Conservation (phyloP, 2,888 invertebrate species). For the Ypsolopha scabrella region DNA sequence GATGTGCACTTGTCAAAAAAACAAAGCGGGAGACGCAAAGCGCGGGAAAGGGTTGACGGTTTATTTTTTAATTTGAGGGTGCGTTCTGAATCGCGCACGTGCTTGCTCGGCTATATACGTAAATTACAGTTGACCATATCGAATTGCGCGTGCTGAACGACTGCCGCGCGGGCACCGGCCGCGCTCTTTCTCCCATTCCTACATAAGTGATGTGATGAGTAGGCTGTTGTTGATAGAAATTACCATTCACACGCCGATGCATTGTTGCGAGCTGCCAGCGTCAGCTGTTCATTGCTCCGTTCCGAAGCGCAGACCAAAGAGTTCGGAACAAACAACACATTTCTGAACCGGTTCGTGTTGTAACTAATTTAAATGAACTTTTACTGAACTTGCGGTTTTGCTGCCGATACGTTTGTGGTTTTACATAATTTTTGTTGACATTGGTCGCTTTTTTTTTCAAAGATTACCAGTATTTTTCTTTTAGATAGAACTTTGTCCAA, state of each 20-base stretch:
- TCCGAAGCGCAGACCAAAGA: neutral
- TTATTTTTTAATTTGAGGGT: slow-evolving; percentile 21
- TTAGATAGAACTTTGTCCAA: too few species aligned
- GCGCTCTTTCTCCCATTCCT: slow-evolving; percentile 67
- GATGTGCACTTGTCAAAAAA: slow-evolving; percentile 12
- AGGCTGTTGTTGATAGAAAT: slow-evolving; percentile 37
- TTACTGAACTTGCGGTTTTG: neutral
- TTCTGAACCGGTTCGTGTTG: slow-evolving; percentile 2
- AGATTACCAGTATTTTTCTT: too few species aligned
- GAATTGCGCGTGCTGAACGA: slow-evolving; percentile 62
- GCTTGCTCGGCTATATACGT: slow-evolving; percentile 31
- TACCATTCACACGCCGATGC: slow-evolving; percentile 26
- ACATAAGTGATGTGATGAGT: slow-evolving; percentile 48
- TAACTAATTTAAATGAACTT: neutral
- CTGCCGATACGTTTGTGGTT: neutral
- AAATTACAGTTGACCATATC: slow-evolving; percentile 65
- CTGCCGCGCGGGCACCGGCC: slow-evolving; percentile 50
- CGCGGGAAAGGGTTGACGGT: slow-evolving; percentile 36
- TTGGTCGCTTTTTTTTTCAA: too few species aligned
- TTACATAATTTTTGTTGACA: too few species aligned
- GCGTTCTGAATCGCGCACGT: slow-evolving; percentile 24
- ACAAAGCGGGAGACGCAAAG: slow-evolving; percentile 19
- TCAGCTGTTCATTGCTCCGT: slow-evolving; percentile 31
- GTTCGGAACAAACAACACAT: slow-evolving; percentile 4
- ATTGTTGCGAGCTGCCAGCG: slow-evolving; percentile 12